phyloP scores from a whole-genome alignment of 2,797 vertebrate genomes.

The Hoplostethus mediterraneus region DNA sequence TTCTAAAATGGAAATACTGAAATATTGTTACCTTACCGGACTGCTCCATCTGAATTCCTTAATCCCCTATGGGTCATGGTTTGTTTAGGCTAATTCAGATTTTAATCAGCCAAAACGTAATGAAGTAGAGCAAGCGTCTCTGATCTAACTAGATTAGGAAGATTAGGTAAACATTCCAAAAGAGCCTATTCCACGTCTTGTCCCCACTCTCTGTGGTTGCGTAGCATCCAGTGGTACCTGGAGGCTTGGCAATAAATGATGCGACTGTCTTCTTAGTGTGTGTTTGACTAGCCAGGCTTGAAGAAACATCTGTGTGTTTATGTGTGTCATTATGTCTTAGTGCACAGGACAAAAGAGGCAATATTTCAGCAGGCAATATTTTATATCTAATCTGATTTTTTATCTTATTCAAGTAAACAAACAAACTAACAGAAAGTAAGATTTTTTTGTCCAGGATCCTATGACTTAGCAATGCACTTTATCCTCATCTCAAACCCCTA shows the following conservation, averaged over 20 bases:
- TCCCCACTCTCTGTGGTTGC: conserved; percentile 46
- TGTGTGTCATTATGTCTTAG: conserved; percentile 23
- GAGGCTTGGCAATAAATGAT: conserved; percentile 42
- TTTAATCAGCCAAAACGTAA: conserved; percentile 53
- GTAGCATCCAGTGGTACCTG: conserved; percentile 28
- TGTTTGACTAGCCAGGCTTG: conserved; percentile 34
- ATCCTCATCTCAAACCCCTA: neutral
- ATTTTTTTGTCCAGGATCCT: too few species aligned
- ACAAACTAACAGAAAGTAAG: too few species aligned
- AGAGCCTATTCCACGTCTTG: conserved; percentile 34
- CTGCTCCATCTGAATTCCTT: too few species aligned
- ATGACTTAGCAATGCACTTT: neutral
- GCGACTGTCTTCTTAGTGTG: conserved; percentile 25
- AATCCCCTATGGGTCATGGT: too few species aligned
- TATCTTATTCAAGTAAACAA: too few species aligned
- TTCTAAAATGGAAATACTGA: too few species aligned
- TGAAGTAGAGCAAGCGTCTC: conserved; percentile 52
- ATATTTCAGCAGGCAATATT: neutral
- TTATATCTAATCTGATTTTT: too few species aligned
- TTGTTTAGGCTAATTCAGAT: conserved; percentile 21
- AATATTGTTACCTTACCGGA: too few species aligned
- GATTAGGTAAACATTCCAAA: conserved; percentile 43
- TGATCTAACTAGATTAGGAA: conserved; percentile 60
- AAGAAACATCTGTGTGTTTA: conserved; percentile 44
- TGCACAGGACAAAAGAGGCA: neutral